Base-by-base conservation (phyloP, 2,113 vertebrate species). In the Hypomesus transpacificus region DNA sequence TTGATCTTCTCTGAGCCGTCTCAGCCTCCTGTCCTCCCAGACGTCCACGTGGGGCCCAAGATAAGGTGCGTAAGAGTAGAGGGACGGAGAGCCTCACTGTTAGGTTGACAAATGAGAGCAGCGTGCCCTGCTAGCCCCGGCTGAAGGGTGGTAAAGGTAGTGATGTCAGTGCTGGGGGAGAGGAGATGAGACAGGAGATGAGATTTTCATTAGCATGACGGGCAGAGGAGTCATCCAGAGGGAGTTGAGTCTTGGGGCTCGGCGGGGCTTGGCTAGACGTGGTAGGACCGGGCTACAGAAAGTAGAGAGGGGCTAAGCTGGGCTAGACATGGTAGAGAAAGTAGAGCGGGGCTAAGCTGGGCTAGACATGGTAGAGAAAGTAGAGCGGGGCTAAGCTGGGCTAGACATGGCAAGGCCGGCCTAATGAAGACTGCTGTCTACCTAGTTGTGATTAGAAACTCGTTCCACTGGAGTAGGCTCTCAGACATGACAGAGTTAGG, bases 191-290 rank as follows among this genome's bases (percentile, higher is more conserved):
- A 31, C 28, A 13, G 66, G 53, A 56, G 8, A 53, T 1, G 71
- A 82, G 80, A 87, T 81, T 79, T 13, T 46, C 39, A 85, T 89
- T 89, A 88, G 75, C 82, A 85, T 85, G 85, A 89, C 86, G 87
- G 86, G 82, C 85, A 87, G 66, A 78, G 62, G 85, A 76, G 87
- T 87, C 85, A 83, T 77, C 67, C 73, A 73, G 78, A 79, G 72
- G 74, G 80, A 78, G 73, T 71, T 73, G 69, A 74, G 69, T 66
- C 78, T 66, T 51, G 70, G 31, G 58, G 63, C n/a, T 16, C 3
- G 18, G 46, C 46, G 31, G 9, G 26, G 54, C 34, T 39, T 3
- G 17, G 52, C 34, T 18, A 31, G 16, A 28, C 26, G 28, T 20
- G n/a, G 62, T 20, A 16, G 46, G 3, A 39, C 8, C 6, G 9